Base-by-base conservation (phyloP, 2,888 invertebrate genomes). In the Amblyjoppa fuscipennis region DNA sequence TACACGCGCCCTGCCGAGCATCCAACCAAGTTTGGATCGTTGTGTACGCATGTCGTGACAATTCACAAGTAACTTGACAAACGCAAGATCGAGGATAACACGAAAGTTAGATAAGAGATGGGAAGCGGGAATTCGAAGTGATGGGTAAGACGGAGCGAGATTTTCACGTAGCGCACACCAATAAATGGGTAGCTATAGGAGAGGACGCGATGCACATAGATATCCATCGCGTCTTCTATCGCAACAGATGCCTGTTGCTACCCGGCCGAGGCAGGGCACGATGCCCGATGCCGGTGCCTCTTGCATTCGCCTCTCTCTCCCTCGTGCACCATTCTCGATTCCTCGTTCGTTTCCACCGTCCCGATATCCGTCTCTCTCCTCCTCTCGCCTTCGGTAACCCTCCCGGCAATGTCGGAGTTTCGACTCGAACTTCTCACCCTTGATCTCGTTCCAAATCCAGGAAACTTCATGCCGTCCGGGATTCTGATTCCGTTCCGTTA, bases 231-330 rank as follows among this genome's bases (percentile, higher is more conserved):
- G 88, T 90, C 90, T 90, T 91, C 90, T 91, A 91, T 92, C 90
- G 92, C 93, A 92, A 92, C 92, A 92, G 93, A 93, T 92, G 93
- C 92, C 93, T 93, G 93, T 93, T 93, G 93, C 93, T 93, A 93
- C 92, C 92, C 91, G 90, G 92, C 88, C 88, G 89, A 90, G 90
- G 85, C 83, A 83, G 85, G 89, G 88, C 89, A 90, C 89, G 88
- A 89, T 83, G 77, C 77, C 85, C 87, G 89, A 91, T 88, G 88
- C 89, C 89, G 88, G 64, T 74, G 83, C 83, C 80, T 83, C 41
- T 59, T 70, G 83, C 83, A 85, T 85, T 34, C 80, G 56, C 76
- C 77, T 85, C 71, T 83, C 84, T 84, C 84, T 84, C 70, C 56
- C 80, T 70, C 45, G 45, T 16, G 3, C 45, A 16, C 45, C 76